phyloP scores from a whole-genome alignment of 2,888 invertebrate genomes.

The Altica lythri region DNA sequence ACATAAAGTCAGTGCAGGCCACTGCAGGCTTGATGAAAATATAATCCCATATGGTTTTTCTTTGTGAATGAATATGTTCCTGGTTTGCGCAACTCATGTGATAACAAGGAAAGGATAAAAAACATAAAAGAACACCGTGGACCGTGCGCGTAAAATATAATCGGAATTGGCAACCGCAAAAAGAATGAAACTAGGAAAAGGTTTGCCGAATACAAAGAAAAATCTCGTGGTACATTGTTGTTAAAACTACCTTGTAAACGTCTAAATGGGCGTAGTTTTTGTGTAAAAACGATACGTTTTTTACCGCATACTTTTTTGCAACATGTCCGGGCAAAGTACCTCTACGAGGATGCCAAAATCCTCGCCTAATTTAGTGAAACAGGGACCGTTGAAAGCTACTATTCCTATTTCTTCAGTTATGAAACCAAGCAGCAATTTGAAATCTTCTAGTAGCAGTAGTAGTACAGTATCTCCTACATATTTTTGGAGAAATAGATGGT shows the following conservation, averaged over 20 bases:
- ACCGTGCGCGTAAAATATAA: slow-evolving; percentile 23
- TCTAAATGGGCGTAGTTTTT: slow-evolving; percentile 21
- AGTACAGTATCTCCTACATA: slow-evolving; percentile 71
- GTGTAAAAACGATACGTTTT: slow-evolving; percentile 21
- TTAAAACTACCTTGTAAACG: slow-evolving; percentile 13
- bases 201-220: slow-evolving; percentile 13
- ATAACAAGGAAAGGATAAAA: slow-evolving; percentile 20
- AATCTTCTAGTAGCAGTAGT: slow-evolving; percentile 69
- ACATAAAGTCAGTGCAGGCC: slow-evolving; percentile 23
- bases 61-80: slow-evolving; percentile 19
- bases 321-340: slow-evolving; percentile 39
- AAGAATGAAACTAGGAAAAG: slow-evolving; percentile 22
- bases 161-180: slow-evolving; percentile 16
- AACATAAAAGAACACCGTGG: slow-evolving; percentile 19
- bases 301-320: slow-evolving; percentile 26
- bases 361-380: slow-evolving; percentile 66
- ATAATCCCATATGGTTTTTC: slow-evolving; percentile 21
- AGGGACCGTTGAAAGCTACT: slow-evolving; percentile 77
- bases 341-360: slow-evolving; percentile 65
- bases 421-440: slow-evolving; percentile 63
- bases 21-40: no score
- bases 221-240: slow-evolving; percentile 9
- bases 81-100: slow-evolving; percentile 21
- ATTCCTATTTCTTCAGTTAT: slow-evolving; percentile 75
- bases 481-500: slow-evolving; percentile 68